Conservation (phyloP, 2,113 vertebrate genomes). For the Daubentonia madagascariensis region DNA sequence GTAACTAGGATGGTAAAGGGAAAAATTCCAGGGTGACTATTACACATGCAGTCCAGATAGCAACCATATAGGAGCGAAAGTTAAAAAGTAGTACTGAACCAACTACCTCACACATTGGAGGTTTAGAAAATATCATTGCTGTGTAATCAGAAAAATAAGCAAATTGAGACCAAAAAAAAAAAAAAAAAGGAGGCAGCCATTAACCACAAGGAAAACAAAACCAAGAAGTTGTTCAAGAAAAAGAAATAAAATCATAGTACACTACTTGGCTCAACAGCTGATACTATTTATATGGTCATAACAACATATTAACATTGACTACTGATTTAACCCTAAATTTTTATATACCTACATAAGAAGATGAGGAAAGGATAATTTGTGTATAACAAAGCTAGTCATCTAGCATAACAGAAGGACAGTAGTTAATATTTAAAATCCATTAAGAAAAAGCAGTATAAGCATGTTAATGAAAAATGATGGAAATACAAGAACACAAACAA, state of each 20-base stretch:
- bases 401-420: not conserved
- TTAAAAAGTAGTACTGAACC: not conserved
- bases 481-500: not conserved
- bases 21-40: no score
- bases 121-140: not conserved
- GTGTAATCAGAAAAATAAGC: not conserved
- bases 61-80: fast-evolving
- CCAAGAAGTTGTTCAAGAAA: not conserved
- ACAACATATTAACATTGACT: not conserved
- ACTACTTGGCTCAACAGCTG: not conserved
- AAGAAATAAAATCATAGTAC: not conserved
- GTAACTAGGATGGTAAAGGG: not conserved
- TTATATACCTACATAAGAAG: not conserved
- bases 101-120: fast-evolving
- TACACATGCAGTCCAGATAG: fast-evolving
- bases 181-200: not conserved
- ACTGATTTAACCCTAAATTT: not conserved
- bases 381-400: not conserved
- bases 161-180: not conserved
- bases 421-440: not conserved
- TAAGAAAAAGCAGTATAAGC: not conserved
- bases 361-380: not conserved
- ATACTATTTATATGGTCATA: not conserved
- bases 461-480: not conserved
- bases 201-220: not conserved